These are phyloP conservation scores for Dorcus hopei DNA, from an alignment of 2,888 invertebrate species.

Conservation along the genomic window DNA sequence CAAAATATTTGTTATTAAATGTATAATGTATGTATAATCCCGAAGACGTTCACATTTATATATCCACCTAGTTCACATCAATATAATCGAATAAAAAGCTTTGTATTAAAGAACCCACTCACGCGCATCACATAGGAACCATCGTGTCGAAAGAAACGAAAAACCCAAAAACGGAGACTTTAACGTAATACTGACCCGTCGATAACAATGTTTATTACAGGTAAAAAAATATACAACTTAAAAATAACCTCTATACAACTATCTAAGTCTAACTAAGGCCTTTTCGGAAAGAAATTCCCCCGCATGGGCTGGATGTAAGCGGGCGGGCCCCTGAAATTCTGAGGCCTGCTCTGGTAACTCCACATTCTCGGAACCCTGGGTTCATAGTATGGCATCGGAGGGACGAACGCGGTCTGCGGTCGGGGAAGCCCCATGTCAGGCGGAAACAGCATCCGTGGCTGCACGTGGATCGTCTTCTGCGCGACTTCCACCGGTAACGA, in stretches of 20 bases:
- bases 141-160: not conserved
- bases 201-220: constrained; percentile 6
- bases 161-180: not conserved
- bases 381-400: constrained; percentile 19
- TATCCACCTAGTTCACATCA: not conserved
- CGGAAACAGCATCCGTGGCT: constrained; percentile 20
- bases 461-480: constrained; percentile 5
- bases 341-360: constrained; percentile 15
- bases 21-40: too few species aligned
- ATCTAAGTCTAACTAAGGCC: constrained; percentile 7
- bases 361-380: constrained; percentile 17
- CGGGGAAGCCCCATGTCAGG: constrained; percentile 25
- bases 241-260: constrained; percentile 3
- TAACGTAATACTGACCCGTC: constrained; percentile 18
- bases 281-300: constrained; percentile 17
- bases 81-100: not conserved
- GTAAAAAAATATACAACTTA: constrained; percentile 15
- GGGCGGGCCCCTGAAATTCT: constrained; percentile 5
- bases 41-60: too few species aligned
- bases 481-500: constrained; percentile 9
- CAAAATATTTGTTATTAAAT: too few species aligned
- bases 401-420: constrained; percentile 17
- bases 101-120: not conserved
- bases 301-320: not conserved
- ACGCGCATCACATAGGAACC: too few species aligned